Percentiles rank a stretch among this genome's conserved stretches.
These are phyloP conservation scores for Calameuta filiformis DNA, from an alignment of 2,888 invertebrate species.

Conservation along the genomic window DNA sequence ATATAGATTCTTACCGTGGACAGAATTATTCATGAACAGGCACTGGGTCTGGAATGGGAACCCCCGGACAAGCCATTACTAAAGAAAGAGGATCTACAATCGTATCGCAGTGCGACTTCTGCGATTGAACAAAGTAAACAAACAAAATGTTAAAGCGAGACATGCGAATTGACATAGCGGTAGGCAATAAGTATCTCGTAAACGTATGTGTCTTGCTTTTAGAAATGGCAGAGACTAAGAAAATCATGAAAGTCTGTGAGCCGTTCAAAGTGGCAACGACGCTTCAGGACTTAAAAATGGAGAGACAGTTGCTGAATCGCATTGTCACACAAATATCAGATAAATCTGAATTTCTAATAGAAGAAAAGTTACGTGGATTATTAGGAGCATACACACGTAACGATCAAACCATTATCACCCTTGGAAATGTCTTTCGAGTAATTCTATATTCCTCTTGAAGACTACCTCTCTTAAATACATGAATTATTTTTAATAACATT, in stretches of 20 bases:
- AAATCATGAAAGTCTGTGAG: constrained; percentile 36
- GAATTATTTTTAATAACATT: constrained; percentile 11
- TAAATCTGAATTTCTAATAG: constrained; percentile 80
- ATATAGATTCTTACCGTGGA: constrained; percentile 70
- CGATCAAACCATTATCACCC: constrained; percentile 76
- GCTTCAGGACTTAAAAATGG: constrained; percentile 44
- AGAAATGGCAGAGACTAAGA: constrained; percentile 44
- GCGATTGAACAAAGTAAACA: constrained; percentile 44
- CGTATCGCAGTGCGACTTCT: constrained; percentile 59
- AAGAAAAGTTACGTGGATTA: constrained; percentile 74
- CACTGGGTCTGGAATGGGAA: constrained; percentile 71
- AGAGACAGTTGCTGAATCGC: constrained; percentile 68
- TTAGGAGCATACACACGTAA: constrained; percentile 73
- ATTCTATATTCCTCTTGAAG: constrained; percentile 29
- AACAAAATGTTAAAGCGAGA: neutral
- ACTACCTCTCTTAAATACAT: neutral
- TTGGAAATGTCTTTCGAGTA: constrained; percentile 83
- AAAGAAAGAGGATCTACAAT: constrained; percentile 66
- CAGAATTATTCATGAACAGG: constrained; percentile 73
- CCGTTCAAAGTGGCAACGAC: constrained; percentile 33
- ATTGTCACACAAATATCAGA: constrained; percentile 77
- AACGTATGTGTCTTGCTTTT: neutral
- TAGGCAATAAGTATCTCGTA: neutral
- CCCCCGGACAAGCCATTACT: constrained; percentile 64
- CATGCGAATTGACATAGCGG: neutral